phyloP scores from a whole-genome alignment of 2,888 invertebrate genomes.

The Aromia moschata region DNA sequence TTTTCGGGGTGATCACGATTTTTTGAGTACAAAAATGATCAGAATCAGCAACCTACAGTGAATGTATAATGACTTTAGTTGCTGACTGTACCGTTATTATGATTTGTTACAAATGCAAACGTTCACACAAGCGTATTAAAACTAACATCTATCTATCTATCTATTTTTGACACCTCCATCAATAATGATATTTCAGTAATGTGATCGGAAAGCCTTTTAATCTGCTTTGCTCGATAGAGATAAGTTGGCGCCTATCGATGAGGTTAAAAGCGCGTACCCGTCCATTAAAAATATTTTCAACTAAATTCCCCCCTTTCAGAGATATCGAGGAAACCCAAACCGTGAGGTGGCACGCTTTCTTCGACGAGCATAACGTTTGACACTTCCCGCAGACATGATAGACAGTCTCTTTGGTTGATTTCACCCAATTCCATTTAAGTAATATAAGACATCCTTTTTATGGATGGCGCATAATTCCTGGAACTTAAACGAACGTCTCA shows the following conservation, averaged over 20 bases:
- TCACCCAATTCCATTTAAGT: slow-evolving; percentile 14
- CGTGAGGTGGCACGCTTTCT: not conserved
- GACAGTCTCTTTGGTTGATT: slow-evolving; percentile 14
- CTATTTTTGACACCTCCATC: too few relatives aligned
- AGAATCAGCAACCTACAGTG: too few relatives aligned
- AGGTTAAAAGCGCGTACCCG: not conserved
- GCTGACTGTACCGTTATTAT: too few relatives aligned
- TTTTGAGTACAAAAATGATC: too few relatives aligned
- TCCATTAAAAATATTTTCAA: slow-evolving; percentile 1
- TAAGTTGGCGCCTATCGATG: not conserved
- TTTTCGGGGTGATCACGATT: too few relatives aligned
- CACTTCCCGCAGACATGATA: slow-evolving; percentile 3
- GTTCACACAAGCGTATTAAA: too few relatives aligned
- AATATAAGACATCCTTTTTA: slow-evolving; percentile 17
- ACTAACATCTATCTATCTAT: too few relatives aligned
- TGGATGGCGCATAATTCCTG: slow-evolving; percentile 7
- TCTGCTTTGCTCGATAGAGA: not conserved
- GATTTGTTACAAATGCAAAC: too few relatives aligned
- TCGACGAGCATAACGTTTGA: slow-evolving; percentile 7
- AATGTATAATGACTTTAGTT: too few relatives aligned
- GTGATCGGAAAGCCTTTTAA: not conserved
- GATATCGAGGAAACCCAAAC: not conserved
- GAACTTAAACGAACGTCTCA: slow-evolving; percentile 12
- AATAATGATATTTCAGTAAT: too few relatives aligned
- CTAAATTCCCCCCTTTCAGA: not conserved